Evolutionary conservation across 1,140 invertebrate species (phyloP).

Genomic region (Saccostrea echinata): DNA sequence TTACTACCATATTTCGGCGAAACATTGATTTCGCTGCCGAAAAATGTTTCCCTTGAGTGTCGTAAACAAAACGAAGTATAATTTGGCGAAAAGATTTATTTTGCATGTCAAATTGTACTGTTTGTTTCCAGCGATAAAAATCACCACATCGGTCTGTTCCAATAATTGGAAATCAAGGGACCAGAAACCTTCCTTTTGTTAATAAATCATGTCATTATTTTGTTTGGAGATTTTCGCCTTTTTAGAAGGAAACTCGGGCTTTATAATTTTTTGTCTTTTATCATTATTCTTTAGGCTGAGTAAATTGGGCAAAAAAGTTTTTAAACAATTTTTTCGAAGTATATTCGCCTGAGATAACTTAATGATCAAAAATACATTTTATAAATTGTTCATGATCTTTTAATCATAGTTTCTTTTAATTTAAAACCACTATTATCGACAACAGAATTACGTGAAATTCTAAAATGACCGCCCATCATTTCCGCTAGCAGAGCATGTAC

Average conservation of each 20-base stretch:
- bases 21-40: constrained; percentile 34
- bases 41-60: constrained; percentile 28
- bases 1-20: not conserved
- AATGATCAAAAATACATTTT: too few relatives aligned
- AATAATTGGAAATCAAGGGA: constrained; percentile 15
- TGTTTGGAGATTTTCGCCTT: not conserved
- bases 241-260: too few relatives aligned
- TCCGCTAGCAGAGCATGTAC: not conserved
- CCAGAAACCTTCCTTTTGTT: not conserved
- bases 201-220: constrained; percentile 2
- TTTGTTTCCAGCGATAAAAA: constrained; percentile 4
- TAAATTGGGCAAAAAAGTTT: too few relatives aligned
- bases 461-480: not conserved
- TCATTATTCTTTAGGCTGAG: too few relatives aligned
- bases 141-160: not conserved
- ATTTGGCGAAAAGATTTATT: constrained; percentile 27
- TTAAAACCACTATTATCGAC: not conserved
- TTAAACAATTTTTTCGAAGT: too few relatives aligned
- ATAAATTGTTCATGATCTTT: too few relatives aligned
- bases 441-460: not conserved
- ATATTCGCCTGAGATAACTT: too few relatives aligned
- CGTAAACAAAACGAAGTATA: constrained; percentile 1
- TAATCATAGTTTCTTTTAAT: too few relatives aligned
- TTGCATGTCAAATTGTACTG: constrained; percentile 29
- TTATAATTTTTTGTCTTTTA: too few relatives aligned